A percentile compares a stretch with the other conserved stretches of the same genome.
Evolutionary conservation across 2,888 invertebrate genomes (phyloP).

Genomic region (Empis livida): DNA sequence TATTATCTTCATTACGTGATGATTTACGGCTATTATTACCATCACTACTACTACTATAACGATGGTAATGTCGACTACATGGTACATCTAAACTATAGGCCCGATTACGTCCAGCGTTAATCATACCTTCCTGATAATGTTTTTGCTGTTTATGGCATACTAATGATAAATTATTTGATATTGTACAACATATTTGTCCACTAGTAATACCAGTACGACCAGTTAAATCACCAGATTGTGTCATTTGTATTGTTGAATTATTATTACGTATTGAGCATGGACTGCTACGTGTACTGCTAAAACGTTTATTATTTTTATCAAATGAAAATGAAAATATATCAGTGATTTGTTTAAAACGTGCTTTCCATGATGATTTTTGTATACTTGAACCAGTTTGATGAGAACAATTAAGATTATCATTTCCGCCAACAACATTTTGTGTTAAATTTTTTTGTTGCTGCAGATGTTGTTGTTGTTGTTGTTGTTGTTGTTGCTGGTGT

Average conservation of each 20-base stretch:
- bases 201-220: constrained; percentile 12
- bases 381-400: constrained; percentile 5
- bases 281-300: constrained; percentile 28
- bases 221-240: not conserved
- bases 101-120: constrained; percentile 24
- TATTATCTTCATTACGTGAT: constrained; percentile 26
- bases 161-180: constrained; percentile 28
- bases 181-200: constrained; percentile 26
- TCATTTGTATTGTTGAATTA: constrained; percentile 17
- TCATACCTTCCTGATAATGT: constrained; percentile 18
- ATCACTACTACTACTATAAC: constrained; percentile 28
- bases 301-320: constrained; percentile 33
- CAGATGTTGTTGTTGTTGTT: not conserved
- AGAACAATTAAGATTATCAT: constrained; percentile 8
- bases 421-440: not conserved
- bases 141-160: constrained; percentile 6
- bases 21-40: constrained; percentile 32
- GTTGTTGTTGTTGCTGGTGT: not conserved
- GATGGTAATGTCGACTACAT: constrained; percentile 4
- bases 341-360: constrained; percentile 33
- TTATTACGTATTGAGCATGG: constrained; percentile 27
- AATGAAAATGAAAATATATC: constrained; percentile 35
- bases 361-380: constrained; percentile 21
- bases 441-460: not conserved
- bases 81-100: constrained; percentile 36